Conservation (phyloP, 2,113 vertebrate species). For the Bujurquina vittata region DNA sequence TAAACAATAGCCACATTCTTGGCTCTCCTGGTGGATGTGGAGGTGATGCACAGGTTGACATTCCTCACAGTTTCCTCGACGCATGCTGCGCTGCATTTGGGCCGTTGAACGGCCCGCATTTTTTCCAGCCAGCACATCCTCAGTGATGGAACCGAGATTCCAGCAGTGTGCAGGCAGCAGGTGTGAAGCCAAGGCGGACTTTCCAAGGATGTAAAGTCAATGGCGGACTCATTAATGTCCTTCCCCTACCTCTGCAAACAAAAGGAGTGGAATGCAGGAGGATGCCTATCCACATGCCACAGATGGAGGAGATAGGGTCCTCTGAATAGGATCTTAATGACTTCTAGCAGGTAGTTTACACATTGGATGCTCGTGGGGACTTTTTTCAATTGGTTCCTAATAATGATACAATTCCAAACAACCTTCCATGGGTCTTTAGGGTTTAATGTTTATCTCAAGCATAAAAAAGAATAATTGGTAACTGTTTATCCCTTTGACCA, state of each 20-base stretch:
- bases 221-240: constrained; percentile 75
- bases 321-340: constrained; percentile 72
- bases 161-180: constrained; percentile 72
- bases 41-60: constrained; percentile 70
- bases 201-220: constrained; percentile 83
- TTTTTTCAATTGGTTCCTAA: constrained; percentile 55
- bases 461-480: constrained; percentile 23
- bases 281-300: constrained; percentile 74
- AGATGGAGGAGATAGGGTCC: constrained; percentile 74
- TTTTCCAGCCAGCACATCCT: constrained; percentile 79
- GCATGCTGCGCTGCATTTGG: constrained; percentile 61
- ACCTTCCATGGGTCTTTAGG: background rate
- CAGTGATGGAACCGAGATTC: constrained; percentile 60
- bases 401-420: constrained; percentile 43
- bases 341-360: constrained; percentile 68
- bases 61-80: constrained; percentile 78
- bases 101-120: constrained; percentile 57
- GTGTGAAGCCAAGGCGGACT: constrained; percentile 77
- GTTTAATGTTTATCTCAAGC: constrained; percentile 27
- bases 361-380: constrained; percentile 45
- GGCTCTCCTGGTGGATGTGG: constrained; percentile 66
- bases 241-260: constrained; percentile 79
- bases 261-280: constrained; percentile 81
- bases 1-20: constrained; percentile 82
- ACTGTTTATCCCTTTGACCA: constrained; percentile 13